phyloP scores from a whole-genome alignment of 2,888 invertebrate species.

The Nasonovia ribisnigri region DNA sequence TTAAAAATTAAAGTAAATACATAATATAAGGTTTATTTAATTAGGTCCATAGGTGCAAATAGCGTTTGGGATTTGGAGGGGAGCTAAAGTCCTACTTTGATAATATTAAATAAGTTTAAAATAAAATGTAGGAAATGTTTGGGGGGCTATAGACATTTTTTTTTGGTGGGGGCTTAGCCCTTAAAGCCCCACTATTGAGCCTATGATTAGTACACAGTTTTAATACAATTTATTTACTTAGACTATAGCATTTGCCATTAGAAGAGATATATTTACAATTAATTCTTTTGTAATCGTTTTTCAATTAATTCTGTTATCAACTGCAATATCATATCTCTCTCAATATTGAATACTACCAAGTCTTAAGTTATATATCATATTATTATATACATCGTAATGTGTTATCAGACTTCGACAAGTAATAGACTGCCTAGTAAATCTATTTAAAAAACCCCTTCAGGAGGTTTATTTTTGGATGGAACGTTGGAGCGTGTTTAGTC shows the following conservation, averaged over 20 bases:
- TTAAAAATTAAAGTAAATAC: not conserved
- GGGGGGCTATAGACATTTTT: too few species aligned
- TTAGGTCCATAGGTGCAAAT: too few species aligned
- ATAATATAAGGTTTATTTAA: not conserved
- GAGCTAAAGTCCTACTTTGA: too few species aligned
- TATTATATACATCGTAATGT: not conserved
- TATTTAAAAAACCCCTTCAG: not conserved
- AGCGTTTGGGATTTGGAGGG: too few species aligned
- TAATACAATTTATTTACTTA: not conserved
- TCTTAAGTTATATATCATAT: not conserved
- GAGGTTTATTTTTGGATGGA: not conserved
- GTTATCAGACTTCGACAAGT: not conserved
- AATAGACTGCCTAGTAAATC: not conserved
- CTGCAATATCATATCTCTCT: not conserved
- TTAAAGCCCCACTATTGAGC: too few species aligned
- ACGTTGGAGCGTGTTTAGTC: not conserved
- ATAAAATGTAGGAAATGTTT: too few species aligned
- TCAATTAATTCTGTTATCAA: not conserved
- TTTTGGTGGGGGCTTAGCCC: too few species aligned
- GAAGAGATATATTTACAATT: not conserved
- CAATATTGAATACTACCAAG: not conserved
- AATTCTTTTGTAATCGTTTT: not conserved
- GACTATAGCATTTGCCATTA: not conserved
- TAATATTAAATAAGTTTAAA: too few species aligned
- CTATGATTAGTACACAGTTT: not conserved